Conservation (phyloP, 2,113 vertebrate genomes). For the Poecile atricapillus region DNA sequence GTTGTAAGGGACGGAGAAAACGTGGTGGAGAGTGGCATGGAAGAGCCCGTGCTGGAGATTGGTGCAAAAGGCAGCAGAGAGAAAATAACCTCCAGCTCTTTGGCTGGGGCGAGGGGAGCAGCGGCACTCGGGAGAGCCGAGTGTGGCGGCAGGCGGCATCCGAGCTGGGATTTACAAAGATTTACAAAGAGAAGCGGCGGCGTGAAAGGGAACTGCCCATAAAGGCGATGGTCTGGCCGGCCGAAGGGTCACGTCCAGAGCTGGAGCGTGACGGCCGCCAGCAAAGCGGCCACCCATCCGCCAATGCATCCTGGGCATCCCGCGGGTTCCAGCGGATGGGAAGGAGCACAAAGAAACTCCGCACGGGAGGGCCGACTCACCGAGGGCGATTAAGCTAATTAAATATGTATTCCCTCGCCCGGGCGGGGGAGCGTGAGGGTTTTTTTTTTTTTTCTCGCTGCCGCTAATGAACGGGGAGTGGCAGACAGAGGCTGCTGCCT, state of each 20-base stretch:
- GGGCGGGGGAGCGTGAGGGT: background rate
- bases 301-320: background rate
- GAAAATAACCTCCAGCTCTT: background rate
- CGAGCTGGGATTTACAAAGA: background rate
- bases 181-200: background rate
- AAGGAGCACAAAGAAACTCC: constrained; percentile 23
- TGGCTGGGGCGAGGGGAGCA: background rate
- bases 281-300: background rate
- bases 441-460: background rate
- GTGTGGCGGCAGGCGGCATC: background rate
- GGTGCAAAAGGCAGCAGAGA: background rate
- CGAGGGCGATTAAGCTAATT: background rate
- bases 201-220: background rate
- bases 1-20: background rate
- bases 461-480: background rate
- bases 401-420: background rate
- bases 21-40: background rate
- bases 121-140: background rate
- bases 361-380: background rate
- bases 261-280: background rate
- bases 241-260: background rate
- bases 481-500: background rate
- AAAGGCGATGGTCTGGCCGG: background rate
- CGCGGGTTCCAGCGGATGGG: background rate
- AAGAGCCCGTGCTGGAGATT: background rate